A percentile compares a stretch with the other conserved stretches of the same genome.
These are phyloP conservation scores for Theristicus caerulescens DNA, from an alignment of 2,113 vertebrate genomes.

Conservation along the genomic window DNA sequence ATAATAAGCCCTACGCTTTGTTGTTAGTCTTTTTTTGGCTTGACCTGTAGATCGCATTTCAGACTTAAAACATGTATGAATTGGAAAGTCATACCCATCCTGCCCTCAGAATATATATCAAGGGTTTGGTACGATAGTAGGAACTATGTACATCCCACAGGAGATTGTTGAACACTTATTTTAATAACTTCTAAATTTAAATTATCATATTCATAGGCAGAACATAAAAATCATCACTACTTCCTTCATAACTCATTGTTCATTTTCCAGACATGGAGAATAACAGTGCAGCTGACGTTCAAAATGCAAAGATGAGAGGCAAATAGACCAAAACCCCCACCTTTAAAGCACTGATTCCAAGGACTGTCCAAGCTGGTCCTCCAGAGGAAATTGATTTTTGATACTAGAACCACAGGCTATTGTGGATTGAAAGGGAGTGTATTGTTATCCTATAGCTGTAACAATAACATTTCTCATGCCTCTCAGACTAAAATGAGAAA, in stretches of 20 bases:
- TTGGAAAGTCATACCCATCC: not conserved
- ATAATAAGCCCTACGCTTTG: not conserved
- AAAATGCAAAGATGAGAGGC: not conserved
- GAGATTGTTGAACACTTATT: not conserved
- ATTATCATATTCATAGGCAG: not conserved
- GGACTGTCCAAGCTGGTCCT: not conserved
- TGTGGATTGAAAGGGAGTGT: not conserved
- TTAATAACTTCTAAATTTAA: not conserved
- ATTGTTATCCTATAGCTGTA: not conserved
- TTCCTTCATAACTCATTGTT: not conserved
- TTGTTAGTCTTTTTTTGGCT: not conserved
- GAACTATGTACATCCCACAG: not conserved
- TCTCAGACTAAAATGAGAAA: not conserved
- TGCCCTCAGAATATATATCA: not conserved
- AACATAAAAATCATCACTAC: not conserved
- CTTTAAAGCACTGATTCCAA: not conserved
- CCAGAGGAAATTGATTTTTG: slow-evolving; percentile 16
- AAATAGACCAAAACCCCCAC: not conserved
- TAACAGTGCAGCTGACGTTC: not conserved
- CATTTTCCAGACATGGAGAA: not conserved
- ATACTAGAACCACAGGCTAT: not conserved
- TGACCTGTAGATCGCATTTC: not conserved
- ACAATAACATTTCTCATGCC: not conserved
- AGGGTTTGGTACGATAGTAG: not conserved
- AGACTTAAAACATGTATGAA: not conserved